phyloP scores from a whole-genome alignment of 2,797 vertebrate genomes.

The Hippopotamyrus pictus region DNA sequence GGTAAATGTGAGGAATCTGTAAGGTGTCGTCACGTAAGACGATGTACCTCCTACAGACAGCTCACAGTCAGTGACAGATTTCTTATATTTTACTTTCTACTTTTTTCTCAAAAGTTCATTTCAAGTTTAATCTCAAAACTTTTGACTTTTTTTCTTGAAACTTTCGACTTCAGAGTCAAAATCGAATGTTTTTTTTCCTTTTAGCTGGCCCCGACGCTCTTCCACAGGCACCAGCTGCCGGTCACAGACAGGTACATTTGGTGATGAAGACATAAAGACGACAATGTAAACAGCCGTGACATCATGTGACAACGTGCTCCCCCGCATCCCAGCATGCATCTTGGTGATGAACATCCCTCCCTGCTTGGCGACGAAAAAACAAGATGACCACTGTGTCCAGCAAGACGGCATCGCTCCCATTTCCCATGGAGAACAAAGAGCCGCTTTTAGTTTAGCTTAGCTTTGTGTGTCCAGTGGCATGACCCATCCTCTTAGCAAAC shows the following conservation, averaged over 20 bases:
- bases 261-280: not conserved
- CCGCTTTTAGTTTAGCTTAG: not conserved
- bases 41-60: not conserved
- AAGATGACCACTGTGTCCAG: not conserved
- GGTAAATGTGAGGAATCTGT: not conserved
- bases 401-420: not conserved
- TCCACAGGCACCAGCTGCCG: not conserved
- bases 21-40: not conserved
- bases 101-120: not conserved
- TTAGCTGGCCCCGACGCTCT: not conserved
- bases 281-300: not conserved
- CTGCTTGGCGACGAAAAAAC: not conserved
- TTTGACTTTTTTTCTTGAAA: not conserved
- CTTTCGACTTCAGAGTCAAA: not conserved
- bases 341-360: not conserved
- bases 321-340: not conserved
- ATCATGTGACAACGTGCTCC: not conserved
- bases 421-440: not conserved
- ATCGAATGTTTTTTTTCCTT: not conserved
- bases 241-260: not conserved
- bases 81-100: not conserved
- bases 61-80: not conserved
- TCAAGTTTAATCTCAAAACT: not conserved
- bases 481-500: not conserved
- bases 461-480: not conserved